These are phyloP conservation scores for Ciconia stormi DNA, from an alignment of 2,113 vertebrate genomes.

Conservation along the genomic window DNA sequence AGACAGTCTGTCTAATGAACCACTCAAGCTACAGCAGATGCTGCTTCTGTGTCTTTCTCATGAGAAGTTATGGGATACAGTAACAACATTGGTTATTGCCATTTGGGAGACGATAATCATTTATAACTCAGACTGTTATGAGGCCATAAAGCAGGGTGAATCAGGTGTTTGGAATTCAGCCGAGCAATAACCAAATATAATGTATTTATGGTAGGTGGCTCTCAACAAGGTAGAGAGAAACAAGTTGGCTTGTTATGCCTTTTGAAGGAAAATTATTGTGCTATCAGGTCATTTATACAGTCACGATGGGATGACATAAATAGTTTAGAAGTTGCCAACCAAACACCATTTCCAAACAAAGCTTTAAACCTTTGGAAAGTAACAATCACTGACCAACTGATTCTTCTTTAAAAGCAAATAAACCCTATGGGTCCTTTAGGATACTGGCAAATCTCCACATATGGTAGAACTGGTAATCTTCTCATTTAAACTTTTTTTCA, in stretches of 20 bases:
- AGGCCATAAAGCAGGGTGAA: conserved; percentile 30
- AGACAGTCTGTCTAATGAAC: conserved; percentile 13
- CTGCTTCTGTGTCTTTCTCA: neutral
- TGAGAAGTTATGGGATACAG: neutral
- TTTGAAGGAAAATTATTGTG: neutral
- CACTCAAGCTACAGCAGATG: neutral
- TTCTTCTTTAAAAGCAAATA: neutral
- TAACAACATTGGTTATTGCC: neutral
- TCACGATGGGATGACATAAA: neutral
- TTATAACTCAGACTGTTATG: conserved; percentile 28
- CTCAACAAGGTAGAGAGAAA: neutral
- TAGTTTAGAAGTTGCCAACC: neutral
- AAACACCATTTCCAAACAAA: neutral
- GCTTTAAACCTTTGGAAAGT: neutral
- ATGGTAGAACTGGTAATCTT: neutral
- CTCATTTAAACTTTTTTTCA: neutral
- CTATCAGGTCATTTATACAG: neutral
- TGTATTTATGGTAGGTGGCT: neutral
- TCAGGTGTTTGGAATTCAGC: neutral
- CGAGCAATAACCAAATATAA: conserved; percentile 18
- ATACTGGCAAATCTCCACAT: neutral
- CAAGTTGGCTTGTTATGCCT: neutral
- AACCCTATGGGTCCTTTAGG: neutral
- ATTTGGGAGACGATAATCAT: conserved; percentile 26
- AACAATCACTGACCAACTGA: neutral